Evolutionary conservation across 2,797 vertebrate genomes (phyloP), one percentile per base, ranked within the genome.

Genomic region (Ispidina lecontei): DNA sequence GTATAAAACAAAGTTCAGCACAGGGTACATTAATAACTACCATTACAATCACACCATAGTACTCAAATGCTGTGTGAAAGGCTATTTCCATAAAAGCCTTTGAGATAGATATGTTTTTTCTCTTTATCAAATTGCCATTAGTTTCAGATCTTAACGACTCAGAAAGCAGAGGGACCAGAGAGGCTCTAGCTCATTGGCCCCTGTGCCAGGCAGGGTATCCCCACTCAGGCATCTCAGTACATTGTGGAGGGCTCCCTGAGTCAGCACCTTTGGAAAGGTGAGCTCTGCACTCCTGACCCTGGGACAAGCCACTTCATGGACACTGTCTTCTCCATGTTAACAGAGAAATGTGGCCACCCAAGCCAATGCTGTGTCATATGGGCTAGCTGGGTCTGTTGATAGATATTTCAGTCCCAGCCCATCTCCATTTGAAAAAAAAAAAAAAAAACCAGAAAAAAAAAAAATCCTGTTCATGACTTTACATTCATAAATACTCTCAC

Each of bases 401-500:
- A 91, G 86, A 80, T 91, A 95, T 88, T 95, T 91, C 93, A 94
- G 93, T 85, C 84, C 63, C 74, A 91, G 75, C 79, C 88, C 76
- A 86, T 92, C 94, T 92, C 80, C 89, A 70, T 58, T 60, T 69
- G 43, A 80, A 49, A 44, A 56, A 67, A 81, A 55, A 75, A 35
- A 26, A 47, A 65, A 58, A 37, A 35, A 68, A 46, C n/a, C n/a
- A 39, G 54, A 65, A 70, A 46, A 78, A 33, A 29, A 54, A 69
- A 58, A 41, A 39, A 65, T 67, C 54, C 91, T 81, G 95, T 91
- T 96, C 96, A 95, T 97, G 97, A 97, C 96, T 97, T 97, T 96
- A 98, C 97, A 98, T 97, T 97, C 97, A 97, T 97, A 98, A 98
- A 97, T 96, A 97, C 79, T 91, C 86, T 97, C 93, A 94, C 95